Conservation (phyloP, 2,888 invertebrate genomes). For the Drosophila flavopinicola region DNA sequence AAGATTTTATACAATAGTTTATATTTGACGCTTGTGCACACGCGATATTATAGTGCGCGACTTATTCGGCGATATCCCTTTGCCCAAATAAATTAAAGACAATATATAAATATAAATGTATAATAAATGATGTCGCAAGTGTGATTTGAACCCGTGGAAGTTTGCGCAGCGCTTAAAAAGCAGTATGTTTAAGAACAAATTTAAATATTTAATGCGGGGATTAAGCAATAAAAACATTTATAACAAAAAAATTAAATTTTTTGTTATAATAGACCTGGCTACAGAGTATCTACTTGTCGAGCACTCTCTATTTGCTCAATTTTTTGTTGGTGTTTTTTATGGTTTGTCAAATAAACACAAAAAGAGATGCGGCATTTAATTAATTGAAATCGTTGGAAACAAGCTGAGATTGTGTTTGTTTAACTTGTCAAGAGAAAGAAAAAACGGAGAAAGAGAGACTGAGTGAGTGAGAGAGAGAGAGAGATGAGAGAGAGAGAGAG, state of each 20-base stretch:
- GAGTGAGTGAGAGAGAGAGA: neutral
- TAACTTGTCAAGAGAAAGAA: slow-evolving; percentile 35
- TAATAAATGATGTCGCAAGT: too few species aligned
- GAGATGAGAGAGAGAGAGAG: neutral
- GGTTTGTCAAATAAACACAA: slow-evolving; percentile 40
- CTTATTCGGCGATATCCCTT: too few species aligned
- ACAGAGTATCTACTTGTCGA: neutral
- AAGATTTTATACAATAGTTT: too few species aligned
- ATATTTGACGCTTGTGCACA: too few species aligned
- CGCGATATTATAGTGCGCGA: too few species aligned
- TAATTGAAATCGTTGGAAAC: slow-evolving; percentile 73
- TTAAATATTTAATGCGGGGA: too few species aligned
- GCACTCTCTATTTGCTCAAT: neutral
- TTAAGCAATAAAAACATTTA: too few species aligned
- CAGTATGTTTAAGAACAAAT: neutral
- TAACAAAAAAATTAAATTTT: too few species aligned
- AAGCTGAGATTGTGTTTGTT: slow-evolving; percentile 58
- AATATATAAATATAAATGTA: too few species aligned
- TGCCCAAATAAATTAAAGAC: too few species aligned
- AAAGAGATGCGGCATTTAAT: slow-evolving; percentile 58
- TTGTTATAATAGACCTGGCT: neutral
- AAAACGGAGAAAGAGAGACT: neutral
- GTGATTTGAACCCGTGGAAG: too few species aligned
- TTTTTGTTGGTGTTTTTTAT: slow-evolving; percentile 27
- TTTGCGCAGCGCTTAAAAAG: too few species aligned